These are phyloP conservation scores for Drosophila pectinifera DNA, from an alignment of 1,140 invertebrate species.

Conservation along the genomic window DNA sequence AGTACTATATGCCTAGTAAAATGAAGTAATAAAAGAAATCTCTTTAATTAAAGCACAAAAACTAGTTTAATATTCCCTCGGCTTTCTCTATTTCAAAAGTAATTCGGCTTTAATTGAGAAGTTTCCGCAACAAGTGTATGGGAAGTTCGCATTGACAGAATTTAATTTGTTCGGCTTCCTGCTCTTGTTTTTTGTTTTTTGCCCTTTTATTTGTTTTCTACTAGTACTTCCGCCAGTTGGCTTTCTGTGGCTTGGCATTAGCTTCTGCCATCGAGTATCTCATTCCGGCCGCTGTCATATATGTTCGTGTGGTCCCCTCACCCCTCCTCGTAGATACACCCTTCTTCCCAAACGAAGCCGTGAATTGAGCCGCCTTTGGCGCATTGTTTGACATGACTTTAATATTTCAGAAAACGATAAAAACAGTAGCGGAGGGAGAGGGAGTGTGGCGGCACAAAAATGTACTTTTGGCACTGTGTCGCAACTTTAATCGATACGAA, in stretches of 20 bases:
- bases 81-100: too few species aligned
- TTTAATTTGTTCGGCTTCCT: slow-evolving; percentile 35
- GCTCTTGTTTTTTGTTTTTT: slow-evolving; percentile 13
- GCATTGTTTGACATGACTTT: slow-evolving; percentile 78
- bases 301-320: slow-evolving; percentile 33
- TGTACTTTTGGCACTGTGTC: slow-evolving; percentile 68
- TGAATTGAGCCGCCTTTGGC: slow-evolving; percentile 67
- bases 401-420: slow-evolving; percentile 67
- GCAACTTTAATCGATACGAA: slow-evolving; percentile 70
- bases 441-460: slow-evolving; percentile 14
- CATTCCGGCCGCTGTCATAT: slow-evolving; percentile 29
- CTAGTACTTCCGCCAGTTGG: slow-evolving; percentile 46
- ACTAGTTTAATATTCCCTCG: background rate
- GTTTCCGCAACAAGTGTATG: slow-evolving; percentile 19
- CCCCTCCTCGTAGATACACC: background rate
- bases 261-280: slow-evolving; percentile 54
- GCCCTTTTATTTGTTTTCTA: slow-evolving; percentile 51
- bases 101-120: slow-evolving; percentile 2
- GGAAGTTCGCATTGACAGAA: slow-evolving; percentile 26
- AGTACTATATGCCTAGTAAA: background rate
- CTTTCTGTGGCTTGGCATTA: slow-evolving; percentile 65
- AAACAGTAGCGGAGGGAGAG: slow-evolving; percentile 25
- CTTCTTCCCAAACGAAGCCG: slow-evolving; percentile 4
- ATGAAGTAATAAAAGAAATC: too few species aligned
- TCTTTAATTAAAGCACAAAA: background rate